phyloP scores from a whole-genome alignment of 2,797 vertebrate genomes.

The Apogon talboti region DNA sequence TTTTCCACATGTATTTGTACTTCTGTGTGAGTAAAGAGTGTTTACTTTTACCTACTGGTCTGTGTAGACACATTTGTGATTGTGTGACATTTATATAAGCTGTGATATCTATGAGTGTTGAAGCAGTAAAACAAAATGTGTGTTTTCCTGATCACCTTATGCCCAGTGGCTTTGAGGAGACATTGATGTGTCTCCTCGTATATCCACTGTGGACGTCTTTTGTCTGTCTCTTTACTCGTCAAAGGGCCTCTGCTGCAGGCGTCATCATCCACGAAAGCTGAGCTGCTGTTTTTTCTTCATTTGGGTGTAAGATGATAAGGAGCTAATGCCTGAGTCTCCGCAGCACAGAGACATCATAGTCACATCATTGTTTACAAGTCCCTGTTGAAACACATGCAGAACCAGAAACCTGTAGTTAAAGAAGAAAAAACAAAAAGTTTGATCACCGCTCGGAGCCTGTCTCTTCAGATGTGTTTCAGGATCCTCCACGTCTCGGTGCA shows the following conservation, averaged over 20 bases:
- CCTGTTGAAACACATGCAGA: constrained; percentile 25
- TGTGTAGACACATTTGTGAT: background rate
- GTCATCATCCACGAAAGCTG: constrained; percentile 6
- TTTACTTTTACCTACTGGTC: too few species aligned
- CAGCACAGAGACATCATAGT: constrained; percentile 21
- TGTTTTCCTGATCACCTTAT: constrained; percentile 1
- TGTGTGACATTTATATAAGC: background rate
- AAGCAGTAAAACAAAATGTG: background rate
- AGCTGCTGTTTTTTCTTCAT: constrained; percentile 13
- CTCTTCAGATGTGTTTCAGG: constrained; percentile 63
- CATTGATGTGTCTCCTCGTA: constrained; percentile 17
- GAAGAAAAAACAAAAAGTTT: constrained; percentile 50
- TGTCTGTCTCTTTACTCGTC: constrained; percentile 16
- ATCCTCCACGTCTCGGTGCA: constrained; percentile 74
- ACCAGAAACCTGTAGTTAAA: constrained; percentile 48
- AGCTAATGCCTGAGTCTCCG: constrained; percentile 22
- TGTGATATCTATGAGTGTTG: constrained; percentile 14
- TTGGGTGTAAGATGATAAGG: constrained; percentile 33
- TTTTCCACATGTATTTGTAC: too few species aligned
- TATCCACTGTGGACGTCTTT: constrained; percentile 30
- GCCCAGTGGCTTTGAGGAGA: constrained; percentile 8
- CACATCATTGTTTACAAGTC: constrained; percentile 33
- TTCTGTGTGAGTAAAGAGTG: too few species aligned
- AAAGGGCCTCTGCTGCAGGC: constrained; percentile 28
- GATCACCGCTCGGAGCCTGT: constrained; percentile 57